Evolutionary conservation across 2,797 vertebrate species (phyloP).

Genomic region (Diglossa cyanea): DNA sequence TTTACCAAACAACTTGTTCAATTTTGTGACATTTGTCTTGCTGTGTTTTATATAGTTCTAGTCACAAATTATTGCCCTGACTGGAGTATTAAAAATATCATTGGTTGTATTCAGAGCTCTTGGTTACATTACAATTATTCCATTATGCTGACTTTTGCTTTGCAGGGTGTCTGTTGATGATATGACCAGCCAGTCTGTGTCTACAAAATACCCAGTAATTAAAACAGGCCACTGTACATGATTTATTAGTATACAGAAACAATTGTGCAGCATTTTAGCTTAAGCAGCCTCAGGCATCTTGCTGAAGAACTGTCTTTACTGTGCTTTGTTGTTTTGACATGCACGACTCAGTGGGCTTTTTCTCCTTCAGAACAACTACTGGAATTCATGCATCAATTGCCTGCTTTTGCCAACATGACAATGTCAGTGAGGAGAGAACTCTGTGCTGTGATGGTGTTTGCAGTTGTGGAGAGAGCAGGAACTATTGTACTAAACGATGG

Average conservation of each 20-base stretch:
- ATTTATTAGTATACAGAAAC: constrained; percentile 45
- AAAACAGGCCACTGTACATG: constrained; percentile 34
- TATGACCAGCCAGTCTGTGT: neutral
- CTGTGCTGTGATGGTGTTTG: constrained; percentile 98
- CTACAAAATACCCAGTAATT: constrained; percentile 40
- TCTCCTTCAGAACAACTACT: constrained; percentile 91
- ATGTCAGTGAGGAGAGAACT: constrained; percentile 98
- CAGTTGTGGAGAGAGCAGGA: constrained; percentile 95
- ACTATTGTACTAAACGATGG: constrained; percentile 96
- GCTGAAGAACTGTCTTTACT: constrained; percentile 32
- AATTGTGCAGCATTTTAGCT: constrained; percentile 47
- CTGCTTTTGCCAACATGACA: constrained; percentile 99
- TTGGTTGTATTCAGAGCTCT: neutral
- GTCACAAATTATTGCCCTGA: neutral
- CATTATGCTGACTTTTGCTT: constrained; percentile 38
- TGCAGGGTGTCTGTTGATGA: neutral
- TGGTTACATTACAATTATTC: constrained; percentile 1
- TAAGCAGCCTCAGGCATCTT: constrained; percentile 17
- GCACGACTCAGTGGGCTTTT: constrained; percentile 27
- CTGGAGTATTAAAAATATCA: neutral
- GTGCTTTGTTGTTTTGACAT: constrained; percentile 38
- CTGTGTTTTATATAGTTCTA: neutral
- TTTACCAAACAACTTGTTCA: neutral
- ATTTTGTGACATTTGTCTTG: neutral
- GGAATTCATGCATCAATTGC: constrained; percentile 99